Evolutionary conservation across 1,140 invertebrate species (phyloP), one percentile per base, ranked within the genome.

Genomic region (Tetramorium alpestre): DNA sequence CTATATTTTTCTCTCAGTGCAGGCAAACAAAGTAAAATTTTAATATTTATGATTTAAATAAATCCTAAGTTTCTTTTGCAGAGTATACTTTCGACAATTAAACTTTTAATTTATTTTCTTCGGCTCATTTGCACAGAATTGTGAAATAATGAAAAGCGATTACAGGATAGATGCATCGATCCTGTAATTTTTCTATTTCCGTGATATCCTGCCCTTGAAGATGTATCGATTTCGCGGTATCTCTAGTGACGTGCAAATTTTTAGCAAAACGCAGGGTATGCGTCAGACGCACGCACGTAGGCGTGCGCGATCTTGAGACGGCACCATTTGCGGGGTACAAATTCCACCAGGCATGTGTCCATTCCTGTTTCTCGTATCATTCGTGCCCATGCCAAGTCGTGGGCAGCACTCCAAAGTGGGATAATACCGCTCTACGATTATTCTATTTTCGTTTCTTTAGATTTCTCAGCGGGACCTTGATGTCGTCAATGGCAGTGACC

Each of bases 371-470:
- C 7, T 28, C 16, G 33, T 41, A 38, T 67, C 18, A 62, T 64
- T 54, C 25, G 18, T 28, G 22, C 38, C 13, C 49, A 10, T 60
- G 72, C 56, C 58, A 18, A 47, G 38, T 58, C 51, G 49, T 78
- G 78, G 77, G 89, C 88, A 87, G 22, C 11, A 11, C 4, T 85
- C 85, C 78, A 85, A 84, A 47, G 4, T 1, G 44, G 16, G 54
- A 58, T 89, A 76, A 84, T 54, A 82, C 38, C 13, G 22, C 13
- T 41, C 10, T 18, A 8, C 49, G 13, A 7, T 75, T 25, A 13
- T 10, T 78, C 28, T 85, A 90, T 77, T 75, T 87, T 84, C 6
- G 47, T 5, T 49, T 3, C 28, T 22, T 60, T n/a, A 28, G 8
- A 13, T 60, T 10, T 22, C 7, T 11, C 11, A 4, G 11, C 18